Percentiles rank a stretch among this genome's conserved stretches.
Conservation (phyloP, 2,797 vertebrate species). For the Centropyge bicolor region DNA sequence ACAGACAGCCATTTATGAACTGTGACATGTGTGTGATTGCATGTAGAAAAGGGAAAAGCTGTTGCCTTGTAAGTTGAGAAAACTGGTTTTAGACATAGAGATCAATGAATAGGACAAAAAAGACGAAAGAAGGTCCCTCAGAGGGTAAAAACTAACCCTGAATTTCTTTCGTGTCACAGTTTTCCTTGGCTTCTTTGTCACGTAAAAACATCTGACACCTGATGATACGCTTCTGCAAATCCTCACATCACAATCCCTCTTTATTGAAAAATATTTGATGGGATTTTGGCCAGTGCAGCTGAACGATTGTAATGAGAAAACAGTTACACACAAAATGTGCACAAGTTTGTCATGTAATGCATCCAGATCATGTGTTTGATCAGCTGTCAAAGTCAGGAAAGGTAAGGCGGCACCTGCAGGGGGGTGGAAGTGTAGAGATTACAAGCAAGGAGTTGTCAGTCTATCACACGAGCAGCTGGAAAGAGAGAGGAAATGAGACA, state of each 20-base stretch:
- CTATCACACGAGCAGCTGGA: conserved; percentile 12
- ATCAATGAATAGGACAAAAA: neutral
- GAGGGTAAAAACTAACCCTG: conserved; percentile 6
- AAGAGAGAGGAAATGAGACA: conserved; percentile 10
- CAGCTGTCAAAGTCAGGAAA: neutral
- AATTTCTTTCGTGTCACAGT: neutral
- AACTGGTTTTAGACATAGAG: conserved; percentile 15
- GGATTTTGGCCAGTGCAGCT: neutral
- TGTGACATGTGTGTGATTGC: neutral
- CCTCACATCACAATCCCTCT: neutral
- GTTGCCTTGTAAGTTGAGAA: conserved; percentile 16
- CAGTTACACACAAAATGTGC: no score
- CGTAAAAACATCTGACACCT: conserved; percentile 6
- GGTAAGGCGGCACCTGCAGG: conserved; percentile 4
- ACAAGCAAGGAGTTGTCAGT: conserved; percentile 19
- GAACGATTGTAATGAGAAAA: neutral
- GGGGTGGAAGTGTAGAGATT: neutral
- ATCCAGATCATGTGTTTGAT: conserved; percentile 29
- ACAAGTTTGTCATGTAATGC: neutral
- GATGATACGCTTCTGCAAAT: neutral
- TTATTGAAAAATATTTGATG: neutral
- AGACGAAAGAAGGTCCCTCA: neutral
- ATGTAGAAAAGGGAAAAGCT: neutral
- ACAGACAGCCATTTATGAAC: no score
- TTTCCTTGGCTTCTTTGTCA: neutral